Conservation (phyloP, 1,140 invertebrate species). For the Harlomillsia oculata region DNA sequence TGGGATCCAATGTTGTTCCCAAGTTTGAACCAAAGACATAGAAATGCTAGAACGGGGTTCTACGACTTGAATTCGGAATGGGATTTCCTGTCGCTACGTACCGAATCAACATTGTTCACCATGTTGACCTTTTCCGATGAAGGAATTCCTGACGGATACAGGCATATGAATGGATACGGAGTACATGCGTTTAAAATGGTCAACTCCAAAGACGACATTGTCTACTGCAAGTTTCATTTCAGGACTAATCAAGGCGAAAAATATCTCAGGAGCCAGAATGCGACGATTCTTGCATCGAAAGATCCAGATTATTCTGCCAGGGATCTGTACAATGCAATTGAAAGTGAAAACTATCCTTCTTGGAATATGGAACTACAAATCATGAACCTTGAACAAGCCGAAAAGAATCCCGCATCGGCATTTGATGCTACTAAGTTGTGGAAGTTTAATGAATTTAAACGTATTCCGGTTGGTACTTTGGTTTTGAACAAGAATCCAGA, state of each 20-base stretch:
- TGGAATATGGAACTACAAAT: slow-evolving; percentile 44
- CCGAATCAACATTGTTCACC: slow-evolving; percentile 46
- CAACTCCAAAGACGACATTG: slow-evolving; percentile 41
- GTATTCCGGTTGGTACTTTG: too few relatives aligned
- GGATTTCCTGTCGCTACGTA: slow-evolving; percentile 47
- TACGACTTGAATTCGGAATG: slow-evolving; percentile 51
- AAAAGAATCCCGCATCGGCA: too few relatives aligned
- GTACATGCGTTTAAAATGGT: slow-evolving; percentile 50
- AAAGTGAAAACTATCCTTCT: slow-evolving; percentile 47
- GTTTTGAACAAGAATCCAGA: too few relatives aligned
- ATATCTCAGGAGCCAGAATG: slow-evolving; percentile 43
- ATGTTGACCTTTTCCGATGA: slow-evolving; percentile 48
- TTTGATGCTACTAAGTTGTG: too few relatives aligned
- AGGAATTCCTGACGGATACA: slow-evolving; percentile 51
- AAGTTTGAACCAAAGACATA: slow-evolving; percentile 42
- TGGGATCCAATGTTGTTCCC: slow-evolving; percentile 48
- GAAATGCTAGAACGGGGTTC: slow-evolving; percentile 65
- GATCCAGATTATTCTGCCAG: slow-evolving; percentile 52
- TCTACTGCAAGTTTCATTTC: slow-evolving; percentile 48
- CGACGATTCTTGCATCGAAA: slow-evolving; percentile 42
- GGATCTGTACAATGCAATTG: slow-evolving; percentile 55
- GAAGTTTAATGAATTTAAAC: too few relatives aligned
- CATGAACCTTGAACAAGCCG: too few relatives aligned
- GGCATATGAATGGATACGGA: slow-evolving; percentile 85
- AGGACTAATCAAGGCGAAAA: slow-evolving; percentile 52